Conservation (phyloP, 1,140 invertebrate genomes). For the Dendrolimus punctatus region DNA sequence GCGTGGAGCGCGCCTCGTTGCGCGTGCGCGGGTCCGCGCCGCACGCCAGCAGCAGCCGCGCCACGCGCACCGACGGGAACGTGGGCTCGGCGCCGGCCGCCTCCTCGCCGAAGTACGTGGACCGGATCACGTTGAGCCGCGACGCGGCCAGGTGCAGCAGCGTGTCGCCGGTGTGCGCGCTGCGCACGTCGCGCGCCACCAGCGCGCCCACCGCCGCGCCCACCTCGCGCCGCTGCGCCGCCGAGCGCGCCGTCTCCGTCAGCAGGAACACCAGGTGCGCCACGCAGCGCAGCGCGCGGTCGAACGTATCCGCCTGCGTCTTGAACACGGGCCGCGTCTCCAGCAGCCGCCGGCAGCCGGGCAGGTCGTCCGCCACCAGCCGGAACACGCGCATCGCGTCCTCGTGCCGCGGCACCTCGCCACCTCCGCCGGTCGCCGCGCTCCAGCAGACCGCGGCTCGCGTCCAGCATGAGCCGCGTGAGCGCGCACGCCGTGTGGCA, state of each 20-base stretch:
- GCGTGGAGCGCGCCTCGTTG: slow-evolving; percentile 82
- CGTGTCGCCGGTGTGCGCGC: slow-evolving; percentile 82
- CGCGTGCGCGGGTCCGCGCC: slow-evolving; percentile 84
- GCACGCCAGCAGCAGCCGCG: slow-evolving; percentile 80
- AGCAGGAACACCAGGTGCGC: slow-evolving; percentile 86
- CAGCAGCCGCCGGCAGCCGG: slow-evolving; percentile 74
- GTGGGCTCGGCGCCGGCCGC: slow-evolving; percentile 73
- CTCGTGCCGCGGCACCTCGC: slow-evolving; percentile 75
- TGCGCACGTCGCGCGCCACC: slow-evolving; percentile 75
- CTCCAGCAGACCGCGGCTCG: slow-evolving; percentile 77
- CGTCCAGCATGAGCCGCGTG: slow-evolving; percentile 84
- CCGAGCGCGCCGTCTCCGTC: slow-evolving; percentile 7
- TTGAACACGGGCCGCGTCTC: slow-evolving; percentile 80
- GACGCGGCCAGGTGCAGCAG: slow-evolving; percentile 87
- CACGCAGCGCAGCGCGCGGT: slow-evolving; percentile 84
- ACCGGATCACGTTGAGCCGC: slow-evolving; percentile 84
- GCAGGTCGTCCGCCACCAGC: slow-evolving; percentile 73
- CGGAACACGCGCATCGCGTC: slow-evolving; percentile 84
- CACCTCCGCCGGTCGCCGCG: slow-evolving; percentile 30
- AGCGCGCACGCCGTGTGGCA: slow-evolving; percentile 85
- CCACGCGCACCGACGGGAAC: slow-evolving; percentile 81
- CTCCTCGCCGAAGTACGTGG: slow-evolving; percentile 84
- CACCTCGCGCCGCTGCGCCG: slow-evolving; percentile 3
- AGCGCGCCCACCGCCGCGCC: slow-evolving; percentile 48
- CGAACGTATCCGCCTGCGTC: slow-evolving; percentile 86